phyloP scores from a whole-genome alignment of 2,797 vertebrate genomes.

The Dromococcyx pavoninus region DNA sequence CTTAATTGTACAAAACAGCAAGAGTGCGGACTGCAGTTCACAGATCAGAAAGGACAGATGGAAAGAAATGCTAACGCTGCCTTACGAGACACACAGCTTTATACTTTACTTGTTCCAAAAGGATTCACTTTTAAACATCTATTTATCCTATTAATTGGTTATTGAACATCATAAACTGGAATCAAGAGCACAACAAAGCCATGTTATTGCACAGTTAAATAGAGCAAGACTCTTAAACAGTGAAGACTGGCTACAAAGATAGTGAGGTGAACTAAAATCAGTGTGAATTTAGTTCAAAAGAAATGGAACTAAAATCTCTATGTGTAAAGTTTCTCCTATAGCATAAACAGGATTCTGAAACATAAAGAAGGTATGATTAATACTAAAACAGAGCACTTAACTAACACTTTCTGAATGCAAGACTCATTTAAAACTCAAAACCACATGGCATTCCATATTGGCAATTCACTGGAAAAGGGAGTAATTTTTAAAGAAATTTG shows the following conservation, averaged over 20 bases:
- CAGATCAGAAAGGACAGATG: background rate
- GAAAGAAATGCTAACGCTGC: background rate
- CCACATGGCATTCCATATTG: background rate
- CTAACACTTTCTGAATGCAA: background rate
- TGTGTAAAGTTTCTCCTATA: background rate
- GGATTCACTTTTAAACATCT: background rate
- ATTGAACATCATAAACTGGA: conserved; percentile 2
- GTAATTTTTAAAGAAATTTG: background rate
- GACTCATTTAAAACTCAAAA: background rate
- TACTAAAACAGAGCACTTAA: background rate
- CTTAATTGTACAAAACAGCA: background rate
- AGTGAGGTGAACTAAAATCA: background rate
- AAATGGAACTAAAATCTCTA: background rate
- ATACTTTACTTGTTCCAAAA: background rate
- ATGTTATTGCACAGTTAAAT: background rate
- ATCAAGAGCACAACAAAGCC: background rate
- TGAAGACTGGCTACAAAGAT: background rate
- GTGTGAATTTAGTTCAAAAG: background rate
- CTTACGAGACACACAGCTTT: background rate
- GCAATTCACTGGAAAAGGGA: background rate
- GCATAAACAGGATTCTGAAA: background rate
- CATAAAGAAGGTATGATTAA: background rate
- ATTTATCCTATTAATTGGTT: background rate
- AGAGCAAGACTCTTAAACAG: background rate
- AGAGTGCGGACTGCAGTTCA: background rate